Base-by-base conservation (phyloP, 2,888 invertebrate species). In the Synergus laeviventris region DNA sequence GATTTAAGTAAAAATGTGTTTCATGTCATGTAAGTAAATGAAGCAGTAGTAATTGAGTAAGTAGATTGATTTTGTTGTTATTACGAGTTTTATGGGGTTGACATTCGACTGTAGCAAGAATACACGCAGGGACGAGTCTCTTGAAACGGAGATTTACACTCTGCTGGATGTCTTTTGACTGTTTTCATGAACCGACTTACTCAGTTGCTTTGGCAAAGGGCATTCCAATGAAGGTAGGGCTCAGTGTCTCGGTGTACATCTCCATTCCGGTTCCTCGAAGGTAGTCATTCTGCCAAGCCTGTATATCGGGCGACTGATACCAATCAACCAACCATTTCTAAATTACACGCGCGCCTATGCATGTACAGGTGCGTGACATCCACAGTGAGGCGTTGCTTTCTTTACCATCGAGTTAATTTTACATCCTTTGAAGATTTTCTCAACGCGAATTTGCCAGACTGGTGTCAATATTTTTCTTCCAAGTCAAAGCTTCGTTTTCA, bases 221-320 rank as follows among this genome's bases (percentile, higher is more conserved):
- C 96, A 99, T 97, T 93, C 98, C 98, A 93, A 97, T 96, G 95
- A 99, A 99, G 88, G 98, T 96, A 87, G 97, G 96, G 93, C 99
- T 99, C 93, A 99, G 94, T 90, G 97, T 97, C 94, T 99, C 98
- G 91, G 99, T 99, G 94, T 99, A 99, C 98, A 99, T 98, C 95
- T 99, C 99, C 98, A 99, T 99, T 91, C 99, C 99, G 89, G 99
- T 99, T 91, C 99, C 99, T 91, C 98, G 95, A 92, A 99, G 96
- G 94, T 99, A 99, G 95, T 99, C 98, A 94, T 99, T 98, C 94
- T 98, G 97, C 99, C 99, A 99, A 92, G 97, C 96, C 93, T 97
- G 97, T 95, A 97, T 90, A 92, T 97, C 96, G 93, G 96, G 96
- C 92, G 97, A 97, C 98, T 98, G 94, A 92, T 91, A 89, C 90